Conservation (phyloP, 2,888 invertebrate genomes). For the Romanomermis culicivorax region DNA sequence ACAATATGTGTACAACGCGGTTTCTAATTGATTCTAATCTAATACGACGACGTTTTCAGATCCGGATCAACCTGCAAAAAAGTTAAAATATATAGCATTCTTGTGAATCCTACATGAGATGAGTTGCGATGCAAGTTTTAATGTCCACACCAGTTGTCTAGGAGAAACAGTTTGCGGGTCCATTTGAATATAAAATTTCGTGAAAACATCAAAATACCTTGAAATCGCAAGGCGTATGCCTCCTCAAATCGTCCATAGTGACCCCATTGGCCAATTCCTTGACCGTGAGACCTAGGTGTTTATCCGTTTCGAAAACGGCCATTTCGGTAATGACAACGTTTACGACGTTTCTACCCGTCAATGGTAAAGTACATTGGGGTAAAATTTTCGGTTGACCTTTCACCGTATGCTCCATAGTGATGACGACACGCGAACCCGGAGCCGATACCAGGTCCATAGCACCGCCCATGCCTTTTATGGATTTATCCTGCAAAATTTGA, state of each 20-base stretch:
- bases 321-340: conserved; percentile 10
- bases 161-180: too few species aligned
- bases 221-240: conserved; percentile 10
- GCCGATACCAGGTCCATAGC: conserved; percentile 12
- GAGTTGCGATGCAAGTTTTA: too few species aligned
- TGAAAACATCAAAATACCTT: neutral
- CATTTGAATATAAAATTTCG: too few species aligned
- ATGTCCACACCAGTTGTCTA: too few species aligned
- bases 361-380: conserved; percentile 8
- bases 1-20: too few species aligned
- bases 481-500: conserved; percentile 4
- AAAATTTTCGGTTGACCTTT: conserved; percentile 10
- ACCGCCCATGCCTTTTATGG: conserved; percentile 12
- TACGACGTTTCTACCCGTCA: conserved; percentile 10
- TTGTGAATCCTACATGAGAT: too few species aligned
- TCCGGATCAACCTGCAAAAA: too few species aligned
- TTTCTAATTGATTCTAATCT: too few species aligned
- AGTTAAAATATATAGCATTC: too few species aligned
- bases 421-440: conserved; percentile 9
- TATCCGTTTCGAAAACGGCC: neutral
- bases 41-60: too few species aligned
- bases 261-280: neutral
- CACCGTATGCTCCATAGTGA: conserved; percentile 13
- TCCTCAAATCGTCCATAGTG: conserved; percentile 8
- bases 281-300: neutral